Conservation (phyloP, 35 echinoderm and acorn worm species). For the Apostichopus parvimensis region DNA sequence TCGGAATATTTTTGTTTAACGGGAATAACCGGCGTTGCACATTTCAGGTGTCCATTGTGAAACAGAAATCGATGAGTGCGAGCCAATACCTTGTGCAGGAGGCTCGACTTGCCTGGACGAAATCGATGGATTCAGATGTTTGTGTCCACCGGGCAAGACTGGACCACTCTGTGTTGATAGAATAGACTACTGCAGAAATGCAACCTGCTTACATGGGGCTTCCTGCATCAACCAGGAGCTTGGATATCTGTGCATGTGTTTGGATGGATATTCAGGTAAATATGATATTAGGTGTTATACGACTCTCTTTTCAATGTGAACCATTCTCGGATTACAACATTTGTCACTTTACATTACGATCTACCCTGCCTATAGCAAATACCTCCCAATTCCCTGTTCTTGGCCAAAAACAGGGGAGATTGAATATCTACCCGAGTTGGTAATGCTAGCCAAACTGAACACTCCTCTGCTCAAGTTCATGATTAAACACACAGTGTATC, state of each 20-base stretch:
- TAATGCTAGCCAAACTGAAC: no score
- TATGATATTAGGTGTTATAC: not conserved
- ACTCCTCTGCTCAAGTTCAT: no score
- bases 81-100: conserved; percentile 17
- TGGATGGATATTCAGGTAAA: conserved; percentile 29
- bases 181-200: conserved; percentile 19
- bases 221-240: not conserved
- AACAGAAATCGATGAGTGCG: conserved; percentile 40
- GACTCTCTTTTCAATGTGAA: no score
- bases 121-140: not conserved
- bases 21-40: no score
- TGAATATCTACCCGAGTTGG: no score
- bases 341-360: not conserved
- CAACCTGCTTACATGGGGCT: not conserved
- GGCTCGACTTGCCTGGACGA: conserved; percentile 32
- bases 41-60: conserved; percentile 32
- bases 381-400: no score
- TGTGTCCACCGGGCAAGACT: conserved; percentile 30
- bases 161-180: not conserved
- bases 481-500: no score
- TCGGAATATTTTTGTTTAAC: no score
- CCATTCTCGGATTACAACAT: no score
- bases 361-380: not conserved
- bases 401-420: no score
- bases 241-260: conserved; percentile 26